A percentile compares a stretch with the other conserved stretches of the same genome.
Conservation (phyloP, 1,140 invertebrate species). For the Lanistes nyassanus region DNA sequence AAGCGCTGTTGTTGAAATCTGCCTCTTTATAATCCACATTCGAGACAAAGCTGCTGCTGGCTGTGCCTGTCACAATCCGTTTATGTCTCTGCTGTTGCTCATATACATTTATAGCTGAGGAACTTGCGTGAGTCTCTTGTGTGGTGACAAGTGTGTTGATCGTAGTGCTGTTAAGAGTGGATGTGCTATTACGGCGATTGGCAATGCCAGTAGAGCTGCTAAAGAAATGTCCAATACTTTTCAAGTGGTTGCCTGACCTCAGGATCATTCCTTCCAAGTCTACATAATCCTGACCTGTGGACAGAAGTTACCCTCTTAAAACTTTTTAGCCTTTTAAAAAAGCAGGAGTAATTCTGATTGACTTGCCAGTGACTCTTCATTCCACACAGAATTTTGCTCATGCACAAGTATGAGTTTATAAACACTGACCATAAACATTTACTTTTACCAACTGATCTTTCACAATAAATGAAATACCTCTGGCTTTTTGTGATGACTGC, state of each 20-base stretch:
- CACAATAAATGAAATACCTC: not conserved
- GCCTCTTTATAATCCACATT: slow-evolving; percentile 8
- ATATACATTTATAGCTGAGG: not conserved
- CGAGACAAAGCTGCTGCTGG: slow-evolving; percentile 21
- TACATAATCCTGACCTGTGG: slow-evolving; percentile 3
- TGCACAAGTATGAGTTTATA: no score
- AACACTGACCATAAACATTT: no score
- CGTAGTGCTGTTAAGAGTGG: not conserved
- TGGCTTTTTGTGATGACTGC: not conserved
- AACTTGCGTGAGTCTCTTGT: not conserved
- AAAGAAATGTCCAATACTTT: slow-evolving; percentile 25
- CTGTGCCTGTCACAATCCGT: slow-evolving; percentile 6
- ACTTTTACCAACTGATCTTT: no score
- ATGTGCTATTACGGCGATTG: not conserved
- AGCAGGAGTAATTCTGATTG: no score
- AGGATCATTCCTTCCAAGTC: slow-evolving; percentile 47
- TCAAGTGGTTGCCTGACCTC: slow-evolving; percentile 47
- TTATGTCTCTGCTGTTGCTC: not conserved
- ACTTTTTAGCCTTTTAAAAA: not conserved
- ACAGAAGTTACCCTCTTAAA: slow-evolving; percentile 2
- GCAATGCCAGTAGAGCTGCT: no score
- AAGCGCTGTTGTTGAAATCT: slow-evolving; percentile 5
- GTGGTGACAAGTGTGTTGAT: not conserved
- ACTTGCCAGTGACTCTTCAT: no score
- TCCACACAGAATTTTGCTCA: no score